Conservation (phyloP, 2,113 vertebrate genomes). For the Pseudopodoces humilis region DNA sequence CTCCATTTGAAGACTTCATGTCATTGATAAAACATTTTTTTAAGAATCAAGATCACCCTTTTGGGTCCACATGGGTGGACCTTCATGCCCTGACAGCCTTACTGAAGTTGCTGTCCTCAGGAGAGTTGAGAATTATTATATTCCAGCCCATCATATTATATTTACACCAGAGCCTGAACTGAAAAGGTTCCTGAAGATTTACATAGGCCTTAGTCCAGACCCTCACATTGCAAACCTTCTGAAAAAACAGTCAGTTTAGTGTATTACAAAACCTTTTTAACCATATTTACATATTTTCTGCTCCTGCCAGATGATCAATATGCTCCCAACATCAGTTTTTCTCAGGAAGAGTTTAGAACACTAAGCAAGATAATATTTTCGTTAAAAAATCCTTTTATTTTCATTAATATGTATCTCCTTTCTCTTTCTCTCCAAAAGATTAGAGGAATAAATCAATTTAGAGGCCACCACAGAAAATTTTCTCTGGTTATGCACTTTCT, state of each 20-base stretch:
- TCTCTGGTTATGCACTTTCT: background rate
- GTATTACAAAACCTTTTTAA: background rate
- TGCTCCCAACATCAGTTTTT: background rate
- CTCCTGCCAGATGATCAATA: background rate
- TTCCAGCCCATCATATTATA: background rate
- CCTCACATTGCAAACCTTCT: background rate
- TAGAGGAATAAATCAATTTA: background rate
- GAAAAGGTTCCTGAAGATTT: background rate
- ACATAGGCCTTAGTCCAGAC: background rate
- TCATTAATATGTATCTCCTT: background rate
- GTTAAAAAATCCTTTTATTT: background rate
- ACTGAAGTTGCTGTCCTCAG: background rate
- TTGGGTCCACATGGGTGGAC: background rate
- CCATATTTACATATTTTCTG: background rate
- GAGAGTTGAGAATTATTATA: background rate
- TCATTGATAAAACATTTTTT: background rate
- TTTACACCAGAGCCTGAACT: background rate
- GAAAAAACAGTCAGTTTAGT: background rate
- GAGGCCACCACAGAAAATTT: background rate
- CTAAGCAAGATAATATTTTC: background rate
- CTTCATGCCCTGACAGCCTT: background rate
- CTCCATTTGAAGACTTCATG: background rate
- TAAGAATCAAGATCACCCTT: background rate
- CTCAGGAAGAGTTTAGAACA: background rate
- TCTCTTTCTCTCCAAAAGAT: background rate